Percentiles rank a stretch among this genome's conserved stretches.
These are phyloP conservation scores for Eubasilissa regina DNA, from an alignment of 1,140 invertebrate genomes.

Conservation along the genomic window DNA sequence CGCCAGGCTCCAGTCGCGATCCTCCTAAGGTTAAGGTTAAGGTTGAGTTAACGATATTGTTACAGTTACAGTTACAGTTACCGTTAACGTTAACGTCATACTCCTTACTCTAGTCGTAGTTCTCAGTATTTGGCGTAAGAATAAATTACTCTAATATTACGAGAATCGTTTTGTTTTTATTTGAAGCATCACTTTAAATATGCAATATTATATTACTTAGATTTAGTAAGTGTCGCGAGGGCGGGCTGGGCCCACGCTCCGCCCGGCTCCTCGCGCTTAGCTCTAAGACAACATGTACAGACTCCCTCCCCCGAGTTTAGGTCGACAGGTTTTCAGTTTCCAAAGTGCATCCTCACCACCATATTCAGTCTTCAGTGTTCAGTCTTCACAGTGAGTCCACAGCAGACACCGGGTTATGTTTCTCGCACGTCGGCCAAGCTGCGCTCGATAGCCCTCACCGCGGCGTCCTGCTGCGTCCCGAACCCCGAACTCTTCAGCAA, in stretches of 20 bases:
- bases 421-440: constrained; percentile 64
- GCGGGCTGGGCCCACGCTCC: constrained; percentile 34
- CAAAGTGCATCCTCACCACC: constrained; percentile 63
- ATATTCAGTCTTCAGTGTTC: constrained; percentile 38
- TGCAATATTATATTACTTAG: constrained; percentile 55
- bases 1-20: constrained; percentile 32
- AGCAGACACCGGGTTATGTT: constrained; percentile 66
- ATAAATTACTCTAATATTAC: constrained; percentile 49
- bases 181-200: constrained; percentile 46
- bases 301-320: constrained; percentile 66
- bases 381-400: constrained; percentile 21
- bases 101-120: constrained; percentile 55
- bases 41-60: constrained; percentile 53
- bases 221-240: constrained; percentile 45
- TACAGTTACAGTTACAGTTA: too few relatives aligned
- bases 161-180: constrained; percentile 52
- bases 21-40: constrained; percentile 44
- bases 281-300: constrained; percentile 58
- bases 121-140: constrained; percentile 54
- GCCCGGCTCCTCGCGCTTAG: constrained; percentile 61
- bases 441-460: constrained; percentile 58
- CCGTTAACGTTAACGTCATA: constrained; percentile 55
- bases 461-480: background rate
- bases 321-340: constrained; percentile 68
- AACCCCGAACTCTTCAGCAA: too few relatives aligned